A percentile compares a stretch with the other conserved stretches of the same genome.
phyloP scores from a whole-genome alignment of 2,113 vertebrate species.

The Bucco capensis region DNA sequence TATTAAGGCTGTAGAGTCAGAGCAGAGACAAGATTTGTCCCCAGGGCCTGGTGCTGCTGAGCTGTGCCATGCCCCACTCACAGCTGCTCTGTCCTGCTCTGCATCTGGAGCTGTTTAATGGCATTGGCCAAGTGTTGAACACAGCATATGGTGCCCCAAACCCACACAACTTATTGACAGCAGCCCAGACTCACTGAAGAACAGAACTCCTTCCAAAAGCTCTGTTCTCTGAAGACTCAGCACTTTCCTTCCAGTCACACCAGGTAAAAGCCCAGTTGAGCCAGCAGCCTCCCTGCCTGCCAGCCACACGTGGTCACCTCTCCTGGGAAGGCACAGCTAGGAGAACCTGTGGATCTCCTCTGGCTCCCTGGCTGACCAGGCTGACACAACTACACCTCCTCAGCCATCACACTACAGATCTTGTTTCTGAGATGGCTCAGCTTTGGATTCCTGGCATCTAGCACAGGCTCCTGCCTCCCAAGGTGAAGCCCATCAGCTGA shows the following conservation, averaged over 20 bases:
- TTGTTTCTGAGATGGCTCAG: background rate
- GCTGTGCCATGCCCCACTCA: background rate
- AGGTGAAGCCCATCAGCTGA: background rate
- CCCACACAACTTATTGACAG: conserved; percentile 62
- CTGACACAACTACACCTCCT: background rate
- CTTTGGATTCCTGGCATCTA: fast-evolving
- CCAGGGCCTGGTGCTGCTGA: background rate
- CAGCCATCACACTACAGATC: fast-evolving
- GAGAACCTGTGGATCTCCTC: background rate
- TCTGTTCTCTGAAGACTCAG: background rate
- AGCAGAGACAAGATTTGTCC: conserved; percentile 11
- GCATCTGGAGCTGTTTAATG: conserved; percentile 35
- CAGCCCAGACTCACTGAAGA: conserved; percentile 37
- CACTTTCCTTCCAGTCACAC: conserved; percentile 9
- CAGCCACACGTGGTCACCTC: fast-evolving
- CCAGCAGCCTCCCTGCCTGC: background rate
- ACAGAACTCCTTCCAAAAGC: conserved; percentile 46
- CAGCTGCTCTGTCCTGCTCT: conserved; percentile 50
- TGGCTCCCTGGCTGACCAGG: fast-evolving
- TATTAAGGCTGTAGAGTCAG: background rate
- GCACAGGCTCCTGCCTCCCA: fast-evolving
- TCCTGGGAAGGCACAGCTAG: background rate
- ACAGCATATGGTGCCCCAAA: conserved; percentile 65
- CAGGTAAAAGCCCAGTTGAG: background rate
- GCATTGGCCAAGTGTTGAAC: conserved; percentile 60